These are phyloP conservation scores for Dioctria linearis DNA, from an alignment of 2,888 invertebrate genomes.

Conservation along the genomic window DNA sequence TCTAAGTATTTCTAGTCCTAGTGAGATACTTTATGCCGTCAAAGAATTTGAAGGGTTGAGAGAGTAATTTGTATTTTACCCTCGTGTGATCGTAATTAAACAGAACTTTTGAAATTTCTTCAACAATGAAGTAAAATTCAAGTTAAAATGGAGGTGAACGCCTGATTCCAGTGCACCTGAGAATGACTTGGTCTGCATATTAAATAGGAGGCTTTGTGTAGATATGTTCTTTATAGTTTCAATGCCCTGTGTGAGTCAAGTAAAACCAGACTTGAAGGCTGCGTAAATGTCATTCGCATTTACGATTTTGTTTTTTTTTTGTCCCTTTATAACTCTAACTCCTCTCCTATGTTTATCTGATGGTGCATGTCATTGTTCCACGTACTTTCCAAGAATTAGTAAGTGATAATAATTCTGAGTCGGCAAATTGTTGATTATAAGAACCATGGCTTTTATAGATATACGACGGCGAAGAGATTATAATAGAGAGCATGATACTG, in stretches of 20 bases:
- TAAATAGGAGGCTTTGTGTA: slow-evolving; percentile 27
- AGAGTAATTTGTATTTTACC: slow-evolving; percentile 44
- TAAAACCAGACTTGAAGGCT: slow-evolving; percentile 34
- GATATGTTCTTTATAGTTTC: background rate
- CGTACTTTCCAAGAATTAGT: slow-evolving; percentile 34
- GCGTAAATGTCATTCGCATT: slow-evolving; percentile 11
- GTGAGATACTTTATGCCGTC: slow-evolving; percentile 16
- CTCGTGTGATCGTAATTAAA: slow-evolving; percentile 53
- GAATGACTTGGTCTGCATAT: slow-evolving; percentile 19
- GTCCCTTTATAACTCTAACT: background rate
- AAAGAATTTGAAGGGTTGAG: background rate
- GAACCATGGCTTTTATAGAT: background rate
- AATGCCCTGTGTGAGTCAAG: background rate
- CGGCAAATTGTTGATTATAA: slow-evolving; percentile 29
- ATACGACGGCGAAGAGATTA: background rate
- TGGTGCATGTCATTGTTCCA: slow-evolving; percentile 37
- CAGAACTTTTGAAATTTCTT: slow-evolving; percentile 31
- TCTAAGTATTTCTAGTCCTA: background rate
- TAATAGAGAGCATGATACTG: background rate
- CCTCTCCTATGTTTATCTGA: slow-evolving; percentile 1
- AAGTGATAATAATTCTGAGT: slow-evolving; percentile 5
- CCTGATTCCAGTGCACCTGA: slow-evolving; percentile 5
- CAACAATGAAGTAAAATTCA: slow-evolving; percentile 33
- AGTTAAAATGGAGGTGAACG: slow-evolving; percentile 3
- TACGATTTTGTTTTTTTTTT: background rate